Evolutionary conservation across 1,140 invertebrate species (phyloP), one percentile per base, ranked within the genome.

Genomic region (Diplogasteroides magnus): DNA sequence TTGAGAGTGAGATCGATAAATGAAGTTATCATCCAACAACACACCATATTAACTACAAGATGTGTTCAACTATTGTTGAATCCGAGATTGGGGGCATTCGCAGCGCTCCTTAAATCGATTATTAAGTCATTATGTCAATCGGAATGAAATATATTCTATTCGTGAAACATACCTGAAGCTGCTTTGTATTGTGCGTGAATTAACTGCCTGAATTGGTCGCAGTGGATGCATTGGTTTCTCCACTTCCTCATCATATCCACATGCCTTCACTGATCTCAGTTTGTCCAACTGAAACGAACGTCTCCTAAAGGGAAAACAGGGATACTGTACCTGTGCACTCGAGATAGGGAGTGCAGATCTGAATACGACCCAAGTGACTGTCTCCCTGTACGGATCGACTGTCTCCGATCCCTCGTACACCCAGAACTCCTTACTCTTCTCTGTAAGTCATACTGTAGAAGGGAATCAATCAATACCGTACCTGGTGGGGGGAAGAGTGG

Each of bases 351-450:
- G 78, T 15, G 81, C 81, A 6, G 80, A 72, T 31, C 80, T 68
- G 57, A 80, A 83, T 25, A 82, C 75, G 31, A 83, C 71, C 78
- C 81, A 82, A 29, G 81, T 81, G 15, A 83, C 79, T 29, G 64
- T 74, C 64, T 82, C 81, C n/a, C 80, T 68, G 63, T 69, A 83
- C 28, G 80, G 80, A 25, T 80, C 78, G 55, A 71, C 66, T 23
- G 80, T 82, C 61, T 82, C 80, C 19, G 75, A 78, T 32, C 80
- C 80, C 29, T 82, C 80, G 62, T 83, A 82, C 26, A 78, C 69
- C 80, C 80, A 82, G 64, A 82, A 83, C 64, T 82, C 80, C 60
- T 81, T 81, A 23, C 59, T 77, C 61, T 83, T 82, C 64, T 82
- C 80, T 27, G 72, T 58, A 60, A 65, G 14, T 2, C 6, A 25